Evolutionary conservation across 1,140 invertebrate species (phyloP).

Genomic region (Caerostris darwini): DNA sequence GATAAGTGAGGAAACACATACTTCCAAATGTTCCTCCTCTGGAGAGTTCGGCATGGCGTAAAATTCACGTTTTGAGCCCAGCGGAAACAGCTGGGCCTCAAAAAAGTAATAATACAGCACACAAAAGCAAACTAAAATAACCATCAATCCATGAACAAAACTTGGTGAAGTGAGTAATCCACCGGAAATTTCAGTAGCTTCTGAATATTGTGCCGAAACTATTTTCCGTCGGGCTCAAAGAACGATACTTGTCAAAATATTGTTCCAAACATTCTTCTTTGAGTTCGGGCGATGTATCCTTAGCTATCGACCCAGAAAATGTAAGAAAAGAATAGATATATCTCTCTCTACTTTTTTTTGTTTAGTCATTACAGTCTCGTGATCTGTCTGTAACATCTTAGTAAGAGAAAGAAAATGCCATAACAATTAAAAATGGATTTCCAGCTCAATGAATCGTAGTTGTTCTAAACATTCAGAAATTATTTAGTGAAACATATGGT

Average conservation of each 20-base stretch:
- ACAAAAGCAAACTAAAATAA: conserved; percentile 49
- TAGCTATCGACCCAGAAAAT: conserved; percentile 53
- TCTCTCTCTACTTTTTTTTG: not conserved
- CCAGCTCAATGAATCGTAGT: not conserved
- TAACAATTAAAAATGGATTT: not conserved
- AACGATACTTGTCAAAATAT: conserved; percentile 71
- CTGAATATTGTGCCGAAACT: conserved; percentile 62
- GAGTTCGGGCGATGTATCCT: not conserved
- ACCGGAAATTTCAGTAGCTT: conserved; percentile 50
- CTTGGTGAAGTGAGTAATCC: conserved; percentile 55
- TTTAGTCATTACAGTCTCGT: not conserved
- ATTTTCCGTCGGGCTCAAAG: conserved; percentile 59
- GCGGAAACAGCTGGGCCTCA: conserved; percentile 6
- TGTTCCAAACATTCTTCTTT: conserved; percentile 63
- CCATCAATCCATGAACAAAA: conserved; percentile 70
- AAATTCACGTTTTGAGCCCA: not conserved
- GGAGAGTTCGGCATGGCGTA: not conserved
- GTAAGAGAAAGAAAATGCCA: not conserved
- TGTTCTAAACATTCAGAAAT: not conserved
- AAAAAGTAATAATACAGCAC: conserved; percentile 57
- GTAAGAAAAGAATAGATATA: conserved; percentile 25
- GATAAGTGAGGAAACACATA: not conserved
- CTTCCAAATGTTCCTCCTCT: not conserved
- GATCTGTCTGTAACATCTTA: not conserved
- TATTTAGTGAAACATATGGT: too few relatives aligned